Base-by-base conservation (phyloP, 2,113 vertebrate genomes). In the Natator depressus region DNA sequence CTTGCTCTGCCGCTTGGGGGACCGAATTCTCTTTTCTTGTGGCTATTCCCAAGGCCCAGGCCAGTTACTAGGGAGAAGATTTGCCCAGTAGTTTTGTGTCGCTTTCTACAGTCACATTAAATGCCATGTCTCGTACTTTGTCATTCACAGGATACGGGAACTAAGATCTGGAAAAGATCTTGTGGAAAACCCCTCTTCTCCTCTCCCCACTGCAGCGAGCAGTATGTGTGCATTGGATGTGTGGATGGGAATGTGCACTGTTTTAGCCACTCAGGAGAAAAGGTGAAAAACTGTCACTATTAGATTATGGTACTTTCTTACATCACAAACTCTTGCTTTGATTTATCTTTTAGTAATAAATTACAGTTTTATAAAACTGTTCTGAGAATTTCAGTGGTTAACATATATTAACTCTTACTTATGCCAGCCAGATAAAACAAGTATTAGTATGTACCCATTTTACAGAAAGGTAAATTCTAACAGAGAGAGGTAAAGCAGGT, bases 171-270 rank as follows among this genome's bases (percentile, higher is more conserved):
- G 99, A 98, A 98, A 29, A 91, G 81, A 78, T 75, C 46, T 90
- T 98, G 98, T 93, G 98, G 98, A 76, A 98, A 98, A 69, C 99
- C 99, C 1, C 98, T 99, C 91, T 99, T 99, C 97, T 99, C 99
- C 1, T 99, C 99, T 8, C 99, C 99, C 35, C 98, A 96, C 89
- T 98, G 98, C 94, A 98, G 95, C 85, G 97, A 96, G 27, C 96
- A 93, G 10, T 97, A 72, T 0, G 10, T 99, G 22, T 98, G 93
- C 22, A 87, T 99, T 84, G 99, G 99, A n/a, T 99, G 98, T 17
- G 99, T 99, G 89, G 99, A 99, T 83, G 99, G 99, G 96, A 98
- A 98, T 93, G 96, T 99, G 50, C 97, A 98, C 84, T 99, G 99
- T 97, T 98, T 99, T 91, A 98, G 96, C 88, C 98, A 98, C 93